Evolutionary conservation across 2,888 invertebrate species (phyloP), one percentile per base, ranked within the genome.

Genomic region (Thecocarcelia acutangulata): DNA sequence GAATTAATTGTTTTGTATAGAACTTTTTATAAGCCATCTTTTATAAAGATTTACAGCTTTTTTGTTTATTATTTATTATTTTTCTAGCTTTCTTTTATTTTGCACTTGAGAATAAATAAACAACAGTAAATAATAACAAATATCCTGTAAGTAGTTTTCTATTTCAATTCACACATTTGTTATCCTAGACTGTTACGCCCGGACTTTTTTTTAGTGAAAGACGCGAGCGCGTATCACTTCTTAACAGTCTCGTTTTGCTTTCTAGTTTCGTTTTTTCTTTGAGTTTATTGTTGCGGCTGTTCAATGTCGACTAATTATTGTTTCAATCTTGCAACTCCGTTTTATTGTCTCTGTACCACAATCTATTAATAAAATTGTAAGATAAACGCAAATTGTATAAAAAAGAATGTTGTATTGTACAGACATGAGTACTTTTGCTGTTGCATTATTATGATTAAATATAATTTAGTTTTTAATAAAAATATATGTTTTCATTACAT

Each of bases 221-320:
- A 83, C 83, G 78, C 83, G 79, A 64, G 54, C 80, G 77, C 83
- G 78, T 68, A 78, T 68, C 59, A 59, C 61, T 74, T 79, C 42
- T 21, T 17, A 15, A 50, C 0, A 50, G 15, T 58, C n/a, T n/a
- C 21, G 24, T 50, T 42, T 46, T 21, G 58, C 46, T 52, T 70
- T 50, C 28, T 44, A 28, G 33, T 56, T 64, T 13, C 52, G 11
- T 44, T 75, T 85, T 85, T 85, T 85, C 15, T 72, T 24, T 77
- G 69, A 82, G 84, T 85, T 74, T 85, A 79, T 85, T 84, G 84
- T 87, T 86, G 52, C 40, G 86, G 86, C 85, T 85, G 85, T 85
- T 86, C 85, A 87, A 87, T 87, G 85, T 86, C 88, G 87, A 90
- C 90, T 90, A 90, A 90, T 90, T 89, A 88, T 86, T 86, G 84